Conservation (phyloP, 2,888 invertebrate genomes). For the Diabrotica balteata region DNA sequence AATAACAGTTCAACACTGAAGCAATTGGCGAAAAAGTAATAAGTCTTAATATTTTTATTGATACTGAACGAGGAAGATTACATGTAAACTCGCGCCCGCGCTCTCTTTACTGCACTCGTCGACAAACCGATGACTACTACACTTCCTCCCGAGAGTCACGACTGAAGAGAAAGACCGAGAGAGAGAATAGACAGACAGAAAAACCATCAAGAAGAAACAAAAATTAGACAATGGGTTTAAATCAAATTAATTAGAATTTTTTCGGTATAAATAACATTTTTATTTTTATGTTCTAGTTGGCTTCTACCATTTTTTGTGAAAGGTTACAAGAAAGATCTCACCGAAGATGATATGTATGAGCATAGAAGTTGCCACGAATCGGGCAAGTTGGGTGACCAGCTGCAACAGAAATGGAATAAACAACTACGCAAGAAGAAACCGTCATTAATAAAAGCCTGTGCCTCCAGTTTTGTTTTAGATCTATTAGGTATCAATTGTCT, state of each 20-base stretch:
- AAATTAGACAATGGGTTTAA: too few species aligned
- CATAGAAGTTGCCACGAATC: slow-evolving; percentile 60
- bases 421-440: slow-evolving; percentile 43
- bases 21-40: too few species aligned
- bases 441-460: slow-evolving; percentile 47
- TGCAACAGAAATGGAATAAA: slow-evolving; percentile 55
- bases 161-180: too few species aligned
- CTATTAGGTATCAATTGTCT: slow-evolving; percentile 37
- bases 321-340: slow-evolving; percentile 61
- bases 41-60: too few species aligned
- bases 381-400: slow-evolving; percentile 54
- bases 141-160: too few species aligned
- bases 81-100: too few species aligned
- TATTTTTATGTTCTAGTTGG: slow-evolving; percentile 58
- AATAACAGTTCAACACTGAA: too few species aligned
- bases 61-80: too few species aligned
- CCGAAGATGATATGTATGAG: slow-evolving; percentile 62
- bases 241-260: background rate
- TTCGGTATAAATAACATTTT: background rate
- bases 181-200: too few species aligned
- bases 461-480: slow-evolving; percentile 44
- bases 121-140: too few species aligned
- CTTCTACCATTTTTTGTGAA: slow-evolving; percentile 60
- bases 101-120: too few species aligned
- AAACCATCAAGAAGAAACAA: too few species aligned